Conservation (phyloP, 1,140 invertebrate genomes). For the Lithobius niger region DNA sequence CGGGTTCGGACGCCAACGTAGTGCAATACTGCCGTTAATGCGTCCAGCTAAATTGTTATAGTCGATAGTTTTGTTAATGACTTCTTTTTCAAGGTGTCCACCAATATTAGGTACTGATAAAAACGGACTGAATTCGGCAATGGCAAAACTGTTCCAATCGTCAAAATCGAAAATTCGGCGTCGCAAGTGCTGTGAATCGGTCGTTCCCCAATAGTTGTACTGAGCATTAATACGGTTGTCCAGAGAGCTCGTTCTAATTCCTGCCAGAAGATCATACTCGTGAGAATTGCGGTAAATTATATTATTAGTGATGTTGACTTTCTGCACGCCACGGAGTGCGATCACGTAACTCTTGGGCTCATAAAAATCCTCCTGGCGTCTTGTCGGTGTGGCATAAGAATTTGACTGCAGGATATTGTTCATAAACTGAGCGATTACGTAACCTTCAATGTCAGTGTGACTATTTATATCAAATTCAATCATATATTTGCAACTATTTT, state of each 20-base stretch:
- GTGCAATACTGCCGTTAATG: slow-evolving; percentile 52
- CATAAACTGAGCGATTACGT: slow-evolving; percentile 61
- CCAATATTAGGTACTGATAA: slow-evolving; percentile 39
- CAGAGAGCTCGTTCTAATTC: slow-evolving; percentile 71
- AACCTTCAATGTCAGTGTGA: slow-evolving; percentile 81
- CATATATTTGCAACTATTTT: slow-evolving; percentile 72
- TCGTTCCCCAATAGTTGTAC: slow-evolving; percentile 94
- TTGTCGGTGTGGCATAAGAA: slow-evolving; percentile 29
- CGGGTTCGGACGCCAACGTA: slow-evolving; percentile 51
- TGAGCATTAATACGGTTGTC: slow-evolving; percentile 73
- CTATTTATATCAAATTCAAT: slow-evolving; percentile 79
- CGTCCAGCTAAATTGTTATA: slow-evolving; percentile 68
- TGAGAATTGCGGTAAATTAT: slow-evolving; percentile 74
- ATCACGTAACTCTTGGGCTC: slow-evolving; percentile 64
- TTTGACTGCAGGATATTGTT: slow-evolving; percentile 69
- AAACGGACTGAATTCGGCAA: slow-evolving; percentile 78
- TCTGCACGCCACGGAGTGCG: slow-evolving; percentile 86
- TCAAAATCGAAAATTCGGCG: slow-evolving; percentile 95
- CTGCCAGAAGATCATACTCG: slow-evolving; percentile 86
- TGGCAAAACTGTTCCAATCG: slow-evolving; percentile 96
- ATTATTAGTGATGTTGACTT: slow-evolving; percentile 80
- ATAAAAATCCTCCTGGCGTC: slow-evolving; percentile 21
- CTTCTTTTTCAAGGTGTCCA: slow-evolving; percentile 14
- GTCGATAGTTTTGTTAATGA: slow-evolving; percentile 30
- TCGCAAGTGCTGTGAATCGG: slow-evolving; percentile 52